Conservation (phyloP, 1,140 invertebrate genomes). For the Pseudomyrmex flavicornis region DNA sequence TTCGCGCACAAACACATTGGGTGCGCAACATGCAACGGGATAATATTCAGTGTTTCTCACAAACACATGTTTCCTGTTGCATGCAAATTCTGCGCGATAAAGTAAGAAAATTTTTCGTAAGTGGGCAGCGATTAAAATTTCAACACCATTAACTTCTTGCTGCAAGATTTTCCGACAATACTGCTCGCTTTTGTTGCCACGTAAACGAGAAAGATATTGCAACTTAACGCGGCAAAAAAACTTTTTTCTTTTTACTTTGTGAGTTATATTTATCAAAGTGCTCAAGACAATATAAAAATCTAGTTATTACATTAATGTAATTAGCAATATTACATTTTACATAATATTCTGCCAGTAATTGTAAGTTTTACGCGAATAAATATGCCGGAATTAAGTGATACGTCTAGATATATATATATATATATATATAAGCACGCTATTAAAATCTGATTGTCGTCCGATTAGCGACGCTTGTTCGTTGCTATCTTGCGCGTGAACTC, state of each 20-base stretch:
- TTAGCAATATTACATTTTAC: neutral
- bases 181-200: neutral
- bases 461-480: neutral
- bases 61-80: constrained; percentile 5
- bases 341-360: neutral
- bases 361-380: neutral
- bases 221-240: neutral
- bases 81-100: neutral
- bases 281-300: constrained; percentile 4
- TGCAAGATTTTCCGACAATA: neutral
- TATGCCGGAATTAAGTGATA: neutral
- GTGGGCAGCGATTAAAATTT: constrained; percentile 25
- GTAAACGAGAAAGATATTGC: neutral
- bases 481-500: neutral
- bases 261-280: neutral
- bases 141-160: neutral
- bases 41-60: neutral
- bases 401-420: neutral
- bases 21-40: neutral
- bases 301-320: neutral
- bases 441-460: neutral
- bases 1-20: constrained; percentile 13
- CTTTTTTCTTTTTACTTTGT: neutral
- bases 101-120: constrained; percentile 1
- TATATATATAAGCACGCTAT: neutral